Evolutionary conservation across 2,113 vertebrate species (phyloP), one percentile per base, ranked within the genome.

Genomic region (Porphyrio hochstetteri): DNA sequence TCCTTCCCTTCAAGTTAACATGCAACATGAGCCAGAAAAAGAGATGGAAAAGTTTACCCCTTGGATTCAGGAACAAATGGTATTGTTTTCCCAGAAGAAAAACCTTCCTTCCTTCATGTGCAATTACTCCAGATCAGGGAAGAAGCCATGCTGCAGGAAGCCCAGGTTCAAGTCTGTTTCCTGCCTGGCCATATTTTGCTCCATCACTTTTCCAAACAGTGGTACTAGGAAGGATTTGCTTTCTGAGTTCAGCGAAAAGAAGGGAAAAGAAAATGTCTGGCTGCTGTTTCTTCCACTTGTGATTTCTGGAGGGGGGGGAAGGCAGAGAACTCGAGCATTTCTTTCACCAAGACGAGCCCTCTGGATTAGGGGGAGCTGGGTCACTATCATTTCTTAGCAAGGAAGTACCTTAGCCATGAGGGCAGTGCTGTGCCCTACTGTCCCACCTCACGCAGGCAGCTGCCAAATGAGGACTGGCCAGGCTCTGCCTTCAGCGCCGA

Each of bases 381-480:
- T 44, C 1, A 0, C 20, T 23, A 56, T 40, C 9, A 15, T 55
- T 68, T 46, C 80, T 80, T 33, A 56, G 55, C 63, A 57, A 57
- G n/a, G 33, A 71, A 18, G 11, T 50, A 24, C 40, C 10, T 70
- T 4, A 57, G 68, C 44, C 50, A 33, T 2, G 7, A 76, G 71
- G 24, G 38, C 18, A 65, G 36, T 68, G 31, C 48, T 42, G 13
- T 6, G 31, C 20, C 38, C 52, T 36, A 50, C 55, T 74, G 75
- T 79, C 35, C 40, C 53, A 86, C 38, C n/a, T 44, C 48, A 46
- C 0, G 0, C 8, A 11, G 42, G 36, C 64, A 86, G 65, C 60
- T 64, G 53, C 72, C 35, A 35, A 42, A 29, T 0, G 1, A 78
- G 55, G 29, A n/a, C 1, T 40, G 40, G 36, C 1, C 2, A 72